Evolutionary conservation across 2,888 invertebrate species (phyloP).

Genomic region (Tetrapedia diversipes): DNA sequence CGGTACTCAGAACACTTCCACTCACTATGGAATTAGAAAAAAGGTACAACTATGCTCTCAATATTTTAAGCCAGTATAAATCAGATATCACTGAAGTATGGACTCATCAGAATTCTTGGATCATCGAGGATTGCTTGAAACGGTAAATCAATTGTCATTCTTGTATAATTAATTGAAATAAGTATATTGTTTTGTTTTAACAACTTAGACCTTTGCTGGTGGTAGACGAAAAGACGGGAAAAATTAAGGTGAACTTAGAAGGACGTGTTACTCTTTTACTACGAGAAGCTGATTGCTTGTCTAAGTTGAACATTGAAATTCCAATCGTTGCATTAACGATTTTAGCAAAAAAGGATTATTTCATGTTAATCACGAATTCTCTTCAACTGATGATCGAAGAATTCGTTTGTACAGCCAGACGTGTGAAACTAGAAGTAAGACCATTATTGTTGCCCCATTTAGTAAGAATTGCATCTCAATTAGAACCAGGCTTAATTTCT

Average conservation of each 20-base stretch:
- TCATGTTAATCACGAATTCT: slow-evolving; percentile 90
- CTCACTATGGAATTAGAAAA: slow-evolving; percentile 89
- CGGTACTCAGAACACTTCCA: slow-evolving; percentile 88
- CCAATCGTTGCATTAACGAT: slow-evolving; percentile 92
- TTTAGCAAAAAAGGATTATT: slow-evolving; percentile 90
- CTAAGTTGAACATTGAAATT: slow-evolving; percentile 91
- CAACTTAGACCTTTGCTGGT: slow-evolving; percentile 85
- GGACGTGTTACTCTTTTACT: slow-evolving; percentile 90
- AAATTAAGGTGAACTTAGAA: slow-evolving; percentile 90
- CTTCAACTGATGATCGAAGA: slow-evolving; percentile 91
- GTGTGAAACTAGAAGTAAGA: slow-evolving; percentile 94
- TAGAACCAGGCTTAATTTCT: slow-evolving; percentile 91
- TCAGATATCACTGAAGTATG: slow-evolving; percentile 91
- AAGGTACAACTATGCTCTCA: slow-evolving; percentile 90
- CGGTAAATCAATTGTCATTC: slow-evolving; percentile 62
- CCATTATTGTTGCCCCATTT: slow-evolving; percentile 95
- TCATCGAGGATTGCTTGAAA: slow-evolving; percentile 79
- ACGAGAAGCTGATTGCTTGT: slow-evolving; percentile 92
- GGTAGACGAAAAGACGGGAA: slow-evolving; percentile 86
- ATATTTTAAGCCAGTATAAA: slow-evolving; percentile 90
- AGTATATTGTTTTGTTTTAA: slow-evolving; percentile 2
- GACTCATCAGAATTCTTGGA: slow-evolving; percentile 90
- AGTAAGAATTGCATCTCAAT: slow-evolving; percentile 90
- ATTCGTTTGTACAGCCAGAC: slow-evolving; percentile 88
- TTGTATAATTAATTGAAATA: neutral